Evolutionary conservation across 2,888 invertebrate species (phyloP).

Genomic region (Auanema freiburgensis): DNA sequence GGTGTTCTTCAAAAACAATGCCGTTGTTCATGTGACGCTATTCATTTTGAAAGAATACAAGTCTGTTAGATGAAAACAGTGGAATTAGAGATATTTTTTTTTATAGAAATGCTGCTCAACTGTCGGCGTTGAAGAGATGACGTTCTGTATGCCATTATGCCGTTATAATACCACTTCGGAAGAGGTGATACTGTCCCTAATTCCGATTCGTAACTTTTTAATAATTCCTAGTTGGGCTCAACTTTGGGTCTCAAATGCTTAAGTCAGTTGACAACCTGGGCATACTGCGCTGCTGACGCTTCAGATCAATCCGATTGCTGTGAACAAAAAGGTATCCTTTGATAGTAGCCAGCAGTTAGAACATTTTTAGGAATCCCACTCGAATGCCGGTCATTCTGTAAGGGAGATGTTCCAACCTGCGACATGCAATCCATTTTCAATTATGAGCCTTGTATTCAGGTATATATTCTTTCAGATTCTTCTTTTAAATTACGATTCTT

Average conservation of each 20-base stretch:
- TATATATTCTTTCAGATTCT: not conserved
- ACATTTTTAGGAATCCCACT: conserved; percentile 39
- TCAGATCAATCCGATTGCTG: conserved; percentile 50
- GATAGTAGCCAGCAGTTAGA: too few species aligned
- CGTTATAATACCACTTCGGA: conserved; percentile 53
- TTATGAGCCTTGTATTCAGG: conserved; percentile 50
- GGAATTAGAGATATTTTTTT: conserved; percentile 1
- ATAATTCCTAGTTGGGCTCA: conserved; percentile 50
- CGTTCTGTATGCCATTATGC: conserved; percentile 53
- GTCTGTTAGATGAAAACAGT: not conserved
- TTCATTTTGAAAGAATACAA: conserved; percentile 43
- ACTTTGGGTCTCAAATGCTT: conserved; percentile 52
- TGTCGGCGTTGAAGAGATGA: conserved; percentile 52
- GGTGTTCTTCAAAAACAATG: conserved; percentile 45
- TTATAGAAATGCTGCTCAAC: conserved; percentile 48
- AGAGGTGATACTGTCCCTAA: conserved; percentile 28
- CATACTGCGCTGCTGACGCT: conserved; percentile 52
- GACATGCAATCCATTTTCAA: conserved; percentile 52
- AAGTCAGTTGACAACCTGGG: conserved; percentile 53
- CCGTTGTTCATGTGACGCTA: conserved; percentile 42
- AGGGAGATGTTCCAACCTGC: conserved; percentile 55
- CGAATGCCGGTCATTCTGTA: conserved; percentile 53
- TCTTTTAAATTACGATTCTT: not conserved
- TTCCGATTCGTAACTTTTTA: conserved; percentile 13
- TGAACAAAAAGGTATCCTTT: conserved; percentile 44